Evolutionary conservation across 2,113 vertebrate species (phyloP).

Genomic region (Scomber japonicus): DNA sequence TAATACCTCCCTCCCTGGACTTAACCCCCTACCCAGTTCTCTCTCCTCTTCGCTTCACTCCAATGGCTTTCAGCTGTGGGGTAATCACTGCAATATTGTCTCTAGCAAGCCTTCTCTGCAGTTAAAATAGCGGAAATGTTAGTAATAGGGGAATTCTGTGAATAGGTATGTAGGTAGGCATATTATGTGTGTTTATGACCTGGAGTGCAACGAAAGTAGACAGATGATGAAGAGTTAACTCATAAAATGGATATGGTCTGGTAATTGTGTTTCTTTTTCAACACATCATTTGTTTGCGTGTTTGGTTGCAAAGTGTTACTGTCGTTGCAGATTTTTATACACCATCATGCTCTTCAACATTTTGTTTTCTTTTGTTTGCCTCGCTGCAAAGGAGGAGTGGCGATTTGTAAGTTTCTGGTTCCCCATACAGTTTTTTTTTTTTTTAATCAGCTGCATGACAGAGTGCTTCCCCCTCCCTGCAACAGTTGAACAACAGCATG

Average conservation of each 20-base stretch:
- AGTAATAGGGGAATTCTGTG: slow-evolving; percentile 43
- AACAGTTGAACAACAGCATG: slow-evolving; percentile 41
- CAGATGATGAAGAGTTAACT: slow-evolving; percentile 22
- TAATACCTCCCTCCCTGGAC: slow-evolving; percentile 9
- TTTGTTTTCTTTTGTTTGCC: slow-evolving; percentile 36
- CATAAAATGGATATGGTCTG: neutral
- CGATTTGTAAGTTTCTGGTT: slow-evolving; percentile 34
- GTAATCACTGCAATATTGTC: slow-evolving; percentile 77
- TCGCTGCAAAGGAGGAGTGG: neutral
- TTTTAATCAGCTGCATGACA: slow-evolving; percentile 48
- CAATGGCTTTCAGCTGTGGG: slow-evolving; percentile 81
- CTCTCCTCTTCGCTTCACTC: slow-evolving; percentile 67
- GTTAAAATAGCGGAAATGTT: slow-evolving; percentile 60
- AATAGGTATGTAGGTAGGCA: slow-evolving; percentile 41
- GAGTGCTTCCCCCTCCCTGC: slow-evolving; percentile 24
- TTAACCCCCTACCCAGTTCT: neutral
- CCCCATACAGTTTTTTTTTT: slow-evolving; percentile 24
- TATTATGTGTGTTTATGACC: slow-evolving; percentile 38
- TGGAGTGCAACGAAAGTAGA: neutral
- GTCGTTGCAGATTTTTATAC: neutral
- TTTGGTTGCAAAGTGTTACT: neutral
- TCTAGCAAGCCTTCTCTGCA: slow-evolving; percentile 43
- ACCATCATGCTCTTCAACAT: neutral
- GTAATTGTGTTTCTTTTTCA: slow-evolving; percentile 6
- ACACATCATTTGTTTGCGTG: neutral